phyloP scores from a whole-genome alignment of 2,888 invertebrate species.

The Dicyrtomina minuta region DNA sequence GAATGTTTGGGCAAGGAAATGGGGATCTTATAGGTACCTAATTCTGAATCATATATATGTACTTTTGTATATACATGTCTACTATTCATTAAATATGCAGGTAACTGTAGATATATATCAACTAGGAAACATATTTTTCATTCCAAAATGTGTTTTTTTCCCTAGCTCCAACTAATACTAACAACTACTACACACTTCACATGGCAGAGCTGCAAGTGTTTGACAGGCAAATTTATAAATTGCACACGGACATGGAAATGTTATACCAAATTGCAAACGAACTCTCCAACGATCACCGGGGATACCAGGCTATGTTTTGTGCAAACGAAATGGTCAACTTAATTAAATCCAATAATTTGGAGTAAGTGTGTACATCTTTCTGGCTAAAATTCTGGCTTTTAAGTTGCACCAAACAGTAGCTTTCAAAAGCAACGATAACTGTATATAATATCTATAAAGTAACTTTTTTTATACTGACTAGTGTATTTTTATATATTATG shows the following conservation, averaged over 20 bases:
- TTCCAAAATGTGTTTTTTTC: neutral
- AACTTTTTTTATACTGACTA: too few relatives aligned
- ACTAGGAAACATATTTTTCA: too few relatives aligned
- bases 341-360: slow-evolving; percentile 54
- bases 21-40: slow-evolving; percentile 51
- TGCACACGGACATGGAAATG: slow-evolving; percentile 58
- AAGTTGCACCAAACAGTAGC: too few relatives aligned
- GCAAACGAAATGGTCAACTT: slow-evolving; percentile 59
- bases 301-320: slow-evolving; percentile 59
- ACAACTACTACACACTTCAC: slow-evolving; percentile 56
- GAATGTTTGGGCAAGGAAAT: slow-evolving; percentile 58
- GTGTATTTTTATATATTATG: too few relatives aligned
- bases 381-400: too few relatives aligned
- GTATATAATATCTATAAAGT: too few relatives aligned
- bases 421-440: too few relatives aligned
- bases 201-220: slow-evolving; percentile 57
- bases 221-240: slow-evolving; percentile 56
- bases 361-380: too few relatives aligned
- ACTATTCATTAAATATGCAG: too few relatives aligned
- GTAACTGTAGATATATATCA: too few relatives aligned
- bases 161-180: slow-evolving; percentile 57
- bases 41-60: too few relatives aligned
- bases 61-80: too few relatives aligned
- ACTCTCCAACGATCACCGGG: slow-evolving; percentile 56
- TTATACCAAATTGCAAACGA: slow-evolving; percentile 58